Percentiles rank a stretch among this genome's conserved stretches.
phyloP scores from a whole-genome alignment of 2,113 vertebrate species.

The Petromus typicus region DNA sequence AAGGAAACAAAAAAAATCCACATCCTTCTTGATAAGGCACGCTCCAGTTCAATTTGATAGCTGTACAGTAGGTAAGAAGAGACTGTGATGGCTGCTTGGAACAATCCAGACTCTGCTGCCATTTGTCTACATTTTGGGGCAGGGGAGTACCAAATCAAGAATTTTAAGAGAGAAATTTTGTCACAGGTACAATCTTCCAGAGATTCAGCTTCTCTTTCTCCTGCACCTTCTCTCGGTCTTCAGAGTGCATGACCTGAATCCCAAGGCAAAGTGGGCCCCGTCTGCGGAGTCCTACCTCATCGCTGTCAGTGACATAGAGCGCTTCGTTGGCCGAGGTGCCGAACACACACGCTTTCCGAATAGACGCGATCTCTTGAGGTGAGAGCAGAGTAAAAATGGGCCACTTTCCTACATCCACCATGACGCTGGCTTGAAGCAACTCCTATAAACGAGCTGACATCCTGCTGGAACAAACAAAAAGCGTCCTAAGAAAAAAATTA shows the following conservation, averaged over 20 bases:
- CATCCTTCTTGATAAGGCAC: not conserved
- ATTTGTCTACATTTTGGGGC: not conserved
- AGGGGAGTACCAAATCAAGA: not conserved
- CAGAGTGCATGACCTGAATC: not conserved
- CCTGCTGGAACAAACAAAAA: conserved; percentile 62
- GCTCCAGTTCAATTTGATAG: not conserved
- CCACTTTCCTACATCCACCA: conserved; percentile 98
- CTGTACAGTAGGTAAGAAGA: not conserved
- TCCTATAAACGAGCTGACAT: conserved; percentile 75
- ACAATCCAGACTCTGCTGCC: not conserved
- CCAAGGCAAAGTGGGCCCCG: not conserved
- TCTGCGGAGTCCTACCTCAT: conserved; percentile 90
- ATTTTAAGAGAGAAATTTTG: not conserved
- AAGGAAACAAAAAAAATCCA: not conserved
- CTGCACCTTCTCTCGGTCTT: not conserved
- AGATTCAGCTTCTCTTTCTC: conserved; percentile 28
- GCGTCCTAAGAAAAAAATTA: conserved; percentile 38
- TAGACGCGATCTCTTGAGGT: conserved; percentile 91
- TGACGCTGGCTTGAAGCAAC: conserved; percentile 82
- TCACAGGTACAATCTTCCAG: not conserved
- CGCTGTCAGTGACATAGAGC: conserved; percentile 92
- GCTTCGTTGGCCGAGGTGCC: conserved; percentile 96
- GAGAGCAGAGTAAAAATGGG: conserved; percentile 95
- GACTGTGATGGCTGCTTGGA: not conserved
- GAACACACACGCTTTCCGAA: conserved; percentile 95